These are phyloP conservation scores for Malthinus flaveolus DNA, from an alignment of 2,888 invertebrate species.

Conservation along the genomic window DNA sequence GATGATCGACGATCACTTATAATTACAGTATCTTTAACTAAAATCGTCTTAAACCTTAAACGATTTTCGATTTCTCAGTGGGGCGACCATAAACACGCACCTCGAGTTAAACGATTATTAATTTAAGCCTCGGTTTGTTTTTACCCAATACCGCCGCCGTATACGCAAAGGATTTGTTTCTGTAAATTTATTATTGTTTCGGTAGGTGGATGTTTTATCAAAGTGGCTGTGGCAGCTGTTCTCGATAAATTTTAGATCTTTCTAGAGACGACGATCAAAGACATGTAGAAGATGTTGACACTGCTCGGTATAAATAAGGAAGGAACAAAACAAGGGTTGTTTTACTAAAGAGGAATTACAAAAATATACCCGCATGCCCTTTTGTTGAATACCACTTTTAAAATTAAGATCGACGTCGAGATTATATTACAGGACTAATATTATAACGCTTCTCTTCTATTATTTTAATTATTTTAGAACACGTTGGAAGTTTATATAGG, in stretches of 20 bases:
- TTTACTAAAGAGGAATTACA: conserved; percentile 9
- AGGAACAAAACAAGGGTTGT: neutral
- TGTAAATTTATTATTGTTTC: conserved; percentile 16
- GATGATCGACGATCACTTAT: too few relatives aligned
- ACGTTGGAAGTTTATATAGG: too few relatives aligned
- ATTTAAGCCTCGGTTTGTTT: too few relatives aligned
- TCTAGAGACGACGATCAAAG: conserved; percentile 5
- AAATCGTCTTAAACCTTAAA: too few relatives aligned
- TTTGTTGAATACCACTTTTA: conserved; percentile 2
- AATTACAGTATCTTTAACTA: too few relatives aligned
- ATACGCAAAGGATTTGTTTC: too few relatives aligned
- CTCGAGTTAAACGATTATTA: too few relatives aligned
- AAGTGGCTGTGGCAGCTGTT: conserved; percentile 14
- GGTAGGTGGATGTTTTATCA: conserved; percentile 17
- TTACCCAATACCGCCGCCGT: too few relatives aligned
- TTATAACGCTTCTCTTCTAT: too few relatives aligned
- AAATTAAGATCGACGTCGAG: conserved; percentile 1
- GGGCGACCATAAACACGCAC: too few relatives aligned
- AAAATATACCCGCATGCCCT: conserved; percentile 23
- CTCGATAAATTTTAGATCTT: conserved; percentile 12
- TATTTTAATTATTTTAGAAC: too few relatives aligned
- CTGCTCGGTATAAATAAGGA: conserved; percentile 8
- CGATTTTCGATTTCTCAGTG: too few relatives aligned
- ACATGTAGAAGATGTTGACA: conserved; percentile 16
- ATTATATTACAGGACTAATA: conserved; percentile 1